Conservation (phyloP, 2,113 vertebrate species). For the Arizona elegans region DNA sequence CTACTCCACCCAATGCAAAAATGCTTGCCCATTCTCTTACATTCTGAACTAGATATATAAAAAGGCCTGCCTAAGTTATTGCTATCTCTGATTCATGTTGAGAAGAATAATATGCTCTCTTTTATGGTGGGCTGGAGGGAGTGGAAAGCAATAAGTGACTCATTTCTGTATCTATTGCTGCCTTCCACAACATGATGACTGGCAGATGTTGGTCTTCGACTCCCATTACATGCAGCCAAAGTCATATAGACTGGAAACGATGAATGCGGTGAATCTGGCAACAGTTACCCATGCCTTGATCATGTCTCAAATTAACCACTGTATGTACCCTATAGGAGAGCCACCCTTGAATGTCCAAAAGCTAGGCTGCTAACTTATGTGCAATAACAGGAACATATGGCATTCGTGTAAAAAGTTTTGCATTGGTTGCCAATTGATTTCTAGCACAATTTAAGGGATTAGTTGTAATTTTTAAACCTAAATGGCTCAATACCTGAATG, state of each 20-base stretch:
- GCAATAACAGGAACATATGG: neutral
- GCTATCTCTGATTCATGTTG: slow-evolving; percentile 2
- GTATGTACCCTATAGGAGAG: neutral
- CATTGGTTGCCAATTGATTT: neutral
- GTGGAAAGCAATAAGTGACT: neutral
- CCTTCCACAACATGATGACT: neutral
- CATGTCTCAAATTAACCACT: neutral
- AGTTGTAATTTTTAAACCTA: neutral
- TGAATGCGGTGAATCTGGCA: neutral
- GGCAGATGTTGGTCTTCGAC: neutral
- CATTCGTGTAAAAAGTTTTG: neutral
- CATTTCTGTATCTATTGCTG: neutral
- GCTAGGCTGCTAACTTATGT: neutral
- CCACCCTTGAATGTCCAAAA: neutral
- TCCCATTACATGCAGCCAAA: neutral
- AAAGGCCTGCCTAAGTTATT: slow-evolving; percentile 2
- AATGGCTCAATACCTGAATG: neutral
- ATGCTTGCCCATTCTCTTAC: slow-evolving; percentile 3
- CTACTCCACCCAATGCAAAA: slow-evolving; percentile 16
- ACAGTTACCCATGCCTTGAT: neutral
- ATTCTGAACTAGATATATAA: slow-evolving; percentile 21
- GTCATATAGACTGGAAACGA: neutral
- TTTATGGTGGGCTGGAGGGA: slow-evolving; percentile 5
- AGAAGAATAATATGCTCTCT: neutral
- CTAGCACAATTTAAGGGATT: neutral